Base-by-base conservation (phyloP, 2,113 vertebrate species). In the Tachuris rubrigastra region DNA sequence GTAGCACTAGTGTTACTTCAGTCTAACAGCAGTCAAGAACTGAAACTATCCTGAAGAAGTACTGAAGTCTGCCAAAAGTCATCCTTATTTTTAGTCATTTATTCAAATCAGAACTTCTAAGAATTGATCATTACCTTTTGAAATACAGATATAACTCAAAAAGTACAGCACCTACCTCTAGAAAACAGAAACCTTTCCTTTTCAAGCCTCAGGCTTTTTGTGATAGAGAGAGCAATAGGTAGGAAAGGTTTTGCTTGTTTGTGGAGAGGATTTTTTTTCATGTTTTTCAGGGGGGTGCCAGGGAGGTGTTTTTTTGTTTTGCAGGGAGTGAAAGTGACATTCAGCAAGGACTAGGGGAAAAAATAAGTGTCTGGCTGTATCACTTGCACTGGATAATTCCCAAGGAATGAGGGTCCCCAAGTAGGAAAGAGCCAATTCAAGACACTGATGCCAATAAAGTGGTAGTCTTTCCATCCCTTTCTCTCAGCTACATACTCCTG, bases 401-500 rank as follows among this genome's bases (percentile, higher is more conserved):
- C 59, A 68, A 83, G 75, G 30, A 76, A 53, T 17, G 6, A 78
- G 41, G 17, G 35, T 77, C 23, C 10, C 31, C 49, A 85, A 53
- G 55, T 1, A 80, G 59, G 37, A 67, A 93, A 53, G 4, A 56
- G 85, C 37, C 90, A 94, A 80, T 90, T 90, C 59, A 66, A 90
- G 79, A 86, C 18, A 83, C 28, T 69, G 59, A 87, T 83, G 30
- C 16, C 33, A 78, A 74, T 55, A 44, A 78, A 47, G 35, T 24
- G 23, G 37, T n/a, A 84, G 41, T 31, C 79, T 72, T 94, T 90
- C 79, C 93, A 62, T 73, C 53, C 91, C 75, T 66, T 93, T 92
- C 79, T 90, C 96, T 86, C 87, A 85, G 58, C 82, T 88, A 65
- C 67, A 58, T 8, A 69, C 3, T 94, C 53, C 71, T 89, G 18